A percentile compares a stretch with the other conserved stretches of the same genome.
phyloP scores from a whole-genome alignment of 2,113 vertebrate species.

The human region GRCh38 chr9:12343001-12343500 shows the following conservation, averaged over 20 bases:
- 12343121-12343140: conserved; percentile 70
- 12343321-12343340: not conserved
- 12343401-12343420: not conserved
- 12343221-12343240: not conserved
- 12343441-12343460: not conserved
- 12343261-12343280: conserved; percentile 36
- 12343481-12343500: not conserved
- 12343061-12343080: conserved; percentile 65
- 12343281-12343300: not conserved
- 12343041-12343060: not conserved
- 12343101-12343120: conserved; percentile 58
- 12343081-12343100: conserved; percentile 59
- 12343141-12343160: conserved; percentile 54
- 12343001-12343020: conserved; percentile 73
- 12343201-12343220: not conserved
- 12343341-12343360: not conserved
- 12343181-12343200: not conserved
- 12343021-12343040: conserved; percentile 50
- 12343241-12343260: not conserved
- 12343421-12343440: not conserved
- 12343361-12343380: not conserved
- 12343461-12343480: not conserved
- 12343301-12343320: not conserved
- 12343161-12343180: conserved; percentile 42
- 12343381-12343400: not conserved